These are phyloP conservation scores for Tiliacea citrago DNA, from an alignment of 2,888 invertebrate species.

Conservation along the genomic window DNA sequence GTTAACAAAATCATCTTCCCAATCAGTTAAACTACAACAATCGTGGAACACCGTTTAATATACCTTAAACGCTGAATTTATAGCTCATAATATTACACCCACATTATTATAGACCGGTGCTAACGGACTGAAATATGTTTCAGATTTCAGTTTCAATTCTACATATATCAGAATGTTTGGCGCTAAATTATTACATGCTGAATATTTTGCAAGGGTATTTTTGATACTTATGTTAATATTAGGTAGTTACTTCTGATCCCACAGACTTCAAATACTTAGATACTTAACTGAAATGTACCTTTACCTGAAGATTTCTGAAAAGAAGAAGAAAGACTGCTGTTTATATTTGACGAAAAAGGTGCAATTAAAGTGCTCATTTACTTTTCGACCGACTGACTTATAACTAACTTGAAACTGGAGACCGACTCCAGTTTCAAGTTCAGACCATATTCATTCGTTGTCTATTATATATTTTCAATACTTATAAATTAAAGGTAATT, in stretches of 20 bases:
- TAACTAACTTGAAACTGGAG: no score
- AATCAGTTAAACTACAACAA: slow-evolving; percentile 39
- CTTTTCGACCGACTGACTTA: no score
- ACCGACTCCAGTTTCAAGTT: no score
- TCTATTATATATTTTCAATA: no score
- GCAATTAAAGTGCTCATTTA: no score
- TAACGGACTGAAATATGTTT: slow-evolving; percentile 53
- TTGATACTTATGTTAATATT: background rate
- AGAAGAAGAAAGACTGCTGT: background rate
- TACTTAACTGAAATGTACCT: background rate
- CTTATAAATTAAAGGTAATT: no score
- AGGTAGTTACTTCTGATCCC: no score
- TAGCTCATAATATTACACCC: slow-evolving; percentile 49
- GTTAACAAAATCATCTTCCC: background rate
- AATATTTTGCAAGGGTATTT: slow-evolving; percentile 30
- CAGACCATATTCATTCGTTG: no score
- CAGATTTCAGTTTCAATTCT: slow-evolving; percentile 55
- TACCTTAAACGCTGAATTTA: slow-evolving; percentile 54
- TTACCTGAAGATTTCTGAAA: background rate
- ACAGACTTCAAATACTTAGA: background rate
- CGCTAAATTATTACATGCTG: slow-evolving; percentile 39
- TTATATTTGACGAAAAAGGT: background rate
- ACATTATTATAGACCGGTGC: slow-evolving; percentile 43
- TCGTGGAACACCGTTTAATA: slow-evolving; percentile 52
- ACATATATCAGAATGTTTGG: slow-evolving; percentile 54